Conservation (phyloP, 1,140 invertebrate species). For the Drosophila malerkotliana region DNA sequence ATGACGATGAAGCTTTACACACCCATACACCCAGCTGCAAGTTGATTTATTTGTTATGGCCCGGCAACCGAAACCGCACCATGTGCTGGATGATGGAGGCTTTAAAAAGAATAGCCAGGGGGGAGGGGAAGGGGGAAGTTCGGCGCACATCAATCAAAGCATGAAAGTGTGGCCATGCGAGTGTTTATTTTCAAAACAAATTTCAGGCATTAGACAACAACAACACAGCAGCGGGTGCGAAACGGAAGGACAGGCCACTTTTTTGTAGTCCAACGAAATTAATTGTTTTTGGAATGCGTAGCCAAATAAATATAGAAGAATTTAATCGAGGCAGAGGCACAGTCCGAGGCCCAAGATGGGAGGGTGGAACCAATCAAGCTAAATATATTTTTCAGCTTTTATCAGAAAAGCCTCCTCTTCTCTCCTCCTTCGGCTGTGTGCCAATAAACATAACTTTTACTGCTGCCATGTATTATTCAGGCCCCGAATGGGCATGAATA, state of each 20-base stretch:
- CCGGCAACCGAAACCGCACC: constrained; percentile 29
- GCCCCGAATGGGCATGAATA: constrained; percentile 41
- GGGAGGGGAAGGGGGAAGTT: constrained; percentile 5
- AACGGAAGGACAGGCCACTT: constrained; percentile 33
- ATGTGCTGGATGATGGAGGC: constrained; percentile 47
- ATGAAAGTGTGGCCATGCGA: constrained; percentile 69
- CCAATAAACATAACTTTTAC: constrained; percentile 45
- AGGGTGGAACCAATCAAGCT: constrained; percentile 30
- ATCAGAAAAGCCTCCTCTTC: neutral
- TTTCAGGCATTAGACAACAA: constrained; percentile 30
- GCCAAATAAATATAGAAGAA: constrained; percentile 58
- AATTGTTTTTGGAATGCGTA: constrained; percentile 76
- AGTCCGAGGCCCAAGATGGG: constrained; percentile 7
- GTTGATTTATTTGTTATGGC: constrained; percentile 26
- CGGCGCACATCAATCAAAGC: constrained; percentile 68
- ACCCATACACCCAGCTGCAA: constrained; percentile 2
- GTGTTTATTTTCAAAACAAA: constrained; percentile 75
- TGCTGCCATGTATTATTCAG: constrained; percentile 38
- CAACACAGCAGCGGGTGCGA: constrained; percentile 16
- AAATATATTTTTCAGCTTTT: constrained; percentile 29
- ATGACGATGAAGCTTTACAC: constrained; percentile 24
- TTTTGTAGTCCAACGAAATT: constrained; percentile 65
- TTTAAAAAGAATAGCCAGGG: neutral
- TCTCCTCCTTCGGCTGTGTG: neutral
- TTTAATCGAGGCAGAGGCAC: neutral